Conservation (phyloP, 1,140 invertebrate genomes). For the Drosophila tristis region DNA sequence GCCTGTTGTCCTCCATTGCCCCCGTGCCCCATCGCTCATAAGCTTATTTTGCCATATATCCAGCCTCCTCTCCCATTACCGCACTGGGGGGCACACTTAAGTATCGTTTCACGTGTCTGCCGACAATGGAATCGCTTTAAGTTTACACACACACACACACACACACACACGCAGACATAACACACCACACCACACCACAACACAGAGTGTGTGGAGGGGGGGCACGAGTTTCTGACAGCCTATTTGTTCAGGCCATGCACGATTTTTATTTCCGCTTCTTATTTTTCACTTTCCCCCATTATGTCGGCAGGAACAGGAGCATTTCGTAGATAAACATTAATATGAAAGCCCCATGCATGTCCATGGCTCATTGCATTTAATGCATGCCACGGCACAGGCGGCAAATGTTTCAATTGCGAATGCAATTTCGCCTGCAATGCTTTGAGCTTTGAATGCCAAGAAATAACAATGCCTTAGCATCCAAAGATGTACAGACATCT, state of each 20-base stretch:
- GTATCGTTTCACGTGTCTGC: constrained; percentile 52
- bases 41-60: constrained; percentile 38
- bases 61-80: constrained; percentile 1
- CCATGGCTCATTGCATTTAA: constrained; percentile 45
- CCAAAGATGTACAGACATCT: too few species aligned
- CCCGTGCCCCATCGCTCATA: constrained; percentile 8
- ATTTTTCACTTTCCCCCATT: constrained; percentile 7
- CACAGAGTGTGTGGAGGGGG: neutral
- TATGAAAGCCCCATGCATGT: constrained; percentile 30
- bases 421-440: neutral
- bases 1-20: neutral
- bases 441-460: too few species aligned
- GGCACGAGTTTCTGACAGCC: constrained; percentile 17
- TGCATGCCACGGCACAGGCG: constrained; percentile 17
- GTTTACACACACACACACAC: constrained; percentile 43
- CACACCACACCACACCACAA: constrained; percentile 3
- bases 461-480: too few species aligned
- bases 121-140: constrained; percentile 46
- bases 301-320: constrained; percentile 9
- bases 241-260: constrained; percentile 46
- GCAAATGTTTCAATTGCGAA: constrained; percentile 13
- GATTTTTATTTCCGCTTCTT: constrained; percentile 33
- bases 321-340: constrained; percentile 24
- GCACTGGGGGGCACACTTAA: constrained; percentile 27
- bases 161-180: constrained; percentile 7